Conservation (phyloP, 2,113 vertebrate genomes). For the Taxidea taxus region DNA sequence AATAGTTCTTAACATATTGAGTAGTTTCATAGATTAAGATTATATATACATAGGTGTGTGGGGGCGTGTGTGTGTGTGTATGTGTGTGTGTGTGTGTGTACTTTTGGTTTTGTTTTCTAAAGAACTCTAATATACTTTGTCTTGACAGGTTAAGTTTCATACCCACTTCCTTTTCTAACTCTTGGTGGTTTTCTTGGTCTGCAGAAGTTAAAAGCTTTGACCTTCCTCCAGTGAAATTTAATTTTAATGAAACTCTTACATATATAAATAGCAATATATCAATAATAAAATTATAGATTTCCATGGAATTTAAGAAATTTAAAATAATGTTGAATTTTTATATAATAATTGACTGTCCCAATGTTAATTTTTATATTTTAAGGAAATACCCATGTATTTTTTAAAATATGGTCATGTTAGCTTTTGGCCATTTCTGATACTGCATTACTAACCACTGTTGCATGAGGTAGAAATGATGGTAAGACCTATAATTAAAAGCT, state of each 20-base stretch:
- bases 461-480: not conserved
- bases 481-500: not conserved
- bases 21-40: not conserved
- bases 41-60: no score
- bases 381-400: not conserved
- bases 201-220: not conserved
- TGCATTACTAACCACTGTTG: fast-evolving
- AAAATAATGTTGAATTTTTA: not conserved
- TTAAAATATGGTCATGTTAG: not conserved
- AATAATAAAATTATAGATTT: not conserved
- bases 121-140: not conserved
- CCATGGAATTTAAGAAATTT: not conserved
- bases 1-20: not conserved
- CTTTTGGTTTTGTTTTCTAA: not conserved
- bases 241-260: not conserved
- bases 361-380: not conserved
- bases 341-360: not conserved
- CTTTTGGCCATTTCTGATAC: not conserved
- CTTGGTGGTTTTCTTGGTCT: not conserved
- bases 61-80: not conserved
- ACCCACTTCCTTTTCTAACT: not conserved
- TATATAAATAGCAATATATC: not conserved
- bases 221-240: not conserved
- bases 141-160: not conserved
- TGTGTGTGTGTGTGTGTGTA: not conserved